Evolutionary conservation across 2,113 vertebrate species (phyloP).

Genomic region (Chlorodrepanis virens): DNA sequence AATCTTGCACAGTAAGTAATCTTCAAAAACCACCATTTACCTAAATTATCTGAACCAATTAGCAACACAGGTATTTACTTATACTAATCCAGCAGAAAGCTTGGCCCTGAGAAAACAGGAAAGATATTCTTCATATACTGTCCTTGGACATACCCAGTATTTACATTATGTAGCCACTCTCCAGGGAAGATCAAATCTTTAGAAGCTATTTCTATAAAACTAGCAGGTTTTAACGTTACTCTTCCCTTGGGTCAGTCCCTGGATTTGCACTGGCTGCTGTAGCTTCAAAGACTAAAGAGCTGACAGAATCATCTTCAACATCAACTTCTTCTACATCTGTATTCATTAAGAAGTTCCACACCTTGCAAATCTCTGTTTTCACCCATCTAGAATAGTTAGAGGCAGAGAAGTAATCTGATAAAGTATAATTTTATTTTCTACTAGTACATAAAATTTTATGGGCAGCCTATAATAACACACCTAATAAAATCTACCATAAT

Average conservation of each 20-base stretch:
- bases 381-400: conserved; percentile 25
- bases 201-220: neutral
- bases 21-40: conserved; percentile 5
- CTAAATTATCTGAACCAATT: conserved; percentile 8
- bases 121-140: neutral
- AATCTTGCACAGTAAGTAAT: neutral
- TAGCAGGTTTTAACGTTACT: neutral
- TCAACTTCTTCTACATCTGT: neutral
- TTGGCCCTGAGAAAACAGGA: neutral
- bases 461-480: conserved; percentile 31
- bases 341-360: conserved; percentile 20
- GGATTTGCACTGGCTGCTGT: neutral
- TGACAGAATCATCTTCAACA: neutral
- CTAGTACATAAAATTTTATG: conserved; percentile 32
- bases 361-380: conserved; percentile 35
- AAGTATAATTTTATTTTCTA: conserved; percentile 55
- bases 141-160: neutral
- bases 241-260: neutral
- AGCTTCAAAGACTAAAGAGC: neutral
- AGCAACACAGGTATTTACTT: neutral
- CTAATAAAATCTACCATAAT: conserved; percentile 59
- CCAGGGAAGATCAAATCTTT: neutral
- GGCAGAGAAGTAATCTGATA: conserved; percentile 52
- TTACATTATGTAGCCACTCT: neutral
- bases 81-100: neutral